Base-by-base conservation (phyloP, 92 coral and sea anemone species). In the Zoanthus sansibaricus region DNA sequence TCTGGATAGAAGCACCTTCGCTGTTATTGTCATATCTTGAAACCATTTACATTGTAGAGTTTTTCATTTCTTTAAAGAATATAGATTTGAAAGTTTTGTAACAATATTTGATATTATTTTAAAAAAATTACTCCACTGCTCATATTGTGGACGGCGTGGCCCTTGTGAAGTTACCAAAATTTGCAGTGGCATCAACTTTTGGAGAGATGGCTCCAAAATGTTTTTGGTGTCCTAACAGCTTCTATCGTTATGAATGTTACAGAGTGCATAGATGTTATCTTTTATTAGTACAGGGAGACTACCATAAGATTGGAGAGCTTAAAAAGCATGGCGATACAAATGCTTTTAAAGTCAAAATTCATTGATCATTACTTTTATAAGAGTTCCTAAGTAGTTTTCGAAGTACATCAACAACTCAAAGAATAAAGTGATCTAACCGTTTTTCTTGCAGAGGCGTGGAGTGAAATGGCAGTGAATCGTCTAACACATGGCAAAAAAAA, bases 271-370 rank as follows among this genome's bases (percentile, higher is more conserved):
- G 64, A 56, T 56, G 64, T 56, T 56, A 16, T 56, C 64, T 56
- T 56, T 56, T 13, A 56, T 56, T 16, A 56, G 64, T 56, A 56
- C n/a, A 56, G 16, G 64, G 64, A 56, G 64, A 56, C 13, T 9
- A 9, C 64, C 64, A 56, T 56, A 56, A 86, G 71, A 86, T 87
- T 18, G 86, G 88, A 52, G 90, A 92, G 76, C 77, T 87, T 52
- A 31, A 73, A 13, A 88, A 77, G 74, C 64, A 87, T 20, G 91
- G 87, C 17, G 84, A 68, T 37, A 54, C 82, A 62, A 71, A 33
- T 71, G 72, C 83, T 46, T 37, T 88, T 68, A 91, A 91, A 71
- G 76, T 88, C 42, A 72, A 77, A 66, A 91, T 91, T 33, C 86
- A 25, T 25, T 25, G 25, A 25, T 25, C 0, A 25, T 25, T 25